Evolutionary conservation across 2,797 vertebrate genomes (phyloP).

Genomic region (Lutjanus argentimaculatus): DNA sequence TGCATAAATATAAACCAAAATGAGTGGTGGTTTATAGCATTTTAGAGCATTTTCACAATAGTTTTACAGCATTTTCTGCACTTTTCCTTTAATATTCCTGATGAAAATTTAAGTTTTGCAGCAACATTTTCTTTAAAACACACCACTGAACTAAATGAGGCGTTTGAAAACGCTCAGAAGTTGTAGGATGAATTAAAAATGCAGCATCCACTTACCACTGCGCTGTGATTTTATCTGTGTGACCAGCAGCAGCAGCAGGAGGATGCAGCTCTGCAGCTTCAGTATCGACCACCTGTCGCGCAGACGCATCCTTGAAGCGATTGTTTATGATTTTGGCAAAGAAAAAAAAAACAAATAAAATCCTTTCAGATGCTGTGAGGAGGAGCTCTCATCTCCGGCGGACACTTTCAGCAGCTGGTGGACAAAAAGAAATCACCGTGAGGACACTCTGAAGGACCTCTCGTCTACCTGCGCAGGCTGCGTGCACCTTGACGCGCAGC

Average conservation of each 20-base stretch:
- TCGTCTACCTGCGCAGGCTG: slow-evolving; percentile 17
- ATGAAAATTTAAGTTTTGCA: not conserved
- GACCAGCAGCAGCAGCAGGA: slow-evolving; percentile 47
- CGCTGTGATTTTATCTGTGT: slow-evolving; percentile 3
- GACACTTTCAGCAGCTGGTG: not conserved
- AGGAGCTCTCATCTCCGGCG: slow-evolving; percentile 35
- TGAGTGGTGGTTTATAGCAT: not conserved
- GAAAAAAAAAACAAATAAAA: slow-evolving; percentile 3
- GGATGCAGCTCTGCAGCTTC: slow-evolving; percentile 38
- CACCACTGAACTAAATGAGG: accelerated
- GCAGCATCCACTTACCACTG: slow-evolving; percentile 25
- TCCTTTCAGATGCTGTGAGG: slow-evolving; percentile 28
- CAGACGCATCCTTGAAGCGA: slow-evolving; percentile 44
- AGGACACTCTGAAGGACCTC: not conserved
- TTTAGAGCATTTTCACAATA: not conserved
- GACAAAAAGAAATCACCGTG: not conserved
- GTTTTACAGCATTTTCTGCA: not conserved
- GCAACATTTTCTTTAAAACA: not conserved
- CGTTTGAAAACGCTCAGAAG: not conserved
- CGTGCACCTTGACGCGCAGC: slow-evolving; percentile 46
- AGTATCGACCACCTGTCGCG: slow-evolving; percentile 43
- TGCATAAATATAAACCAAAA: accelerated
- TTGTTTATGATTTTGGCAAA: not conserved
- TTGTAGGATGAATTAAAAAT: accelerated
- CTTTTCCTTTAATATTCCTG: not conserved